Conservation (phyloP, 1,140 invertebrate species). For the Proctacanthus coquilletti region DNA sequence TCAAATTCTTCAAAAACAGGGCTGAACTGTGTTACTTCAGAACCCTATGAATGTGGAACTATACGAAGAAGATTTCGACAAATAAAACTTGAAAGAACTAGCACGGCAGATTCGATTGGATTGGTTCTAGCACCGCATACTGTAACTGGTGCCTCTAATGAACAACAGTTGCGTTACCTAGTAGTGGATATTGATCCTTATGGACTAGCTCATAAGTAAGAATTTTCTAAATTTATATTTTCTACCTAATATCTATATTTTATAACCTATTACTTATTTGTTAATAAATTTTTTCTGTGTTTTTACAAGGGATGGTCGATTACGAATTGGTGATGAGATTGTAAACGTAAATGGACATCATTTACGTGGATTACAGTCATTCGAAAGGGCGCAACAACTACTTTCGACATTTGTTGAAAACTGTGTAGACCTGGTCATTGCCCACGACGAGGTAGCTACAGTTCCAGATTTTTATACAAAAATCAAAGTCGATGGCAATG, state of each 20-base stretch:
- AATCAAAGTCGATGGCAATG: conserved; percentile 21
- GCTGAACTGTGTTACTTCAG: too few species aligned
- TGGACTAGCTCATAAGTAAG: conserved; percentile 62
- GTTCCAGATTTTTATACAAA: conserved; percentile 28
- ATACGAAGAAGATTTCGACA: conserved; percentile 34
- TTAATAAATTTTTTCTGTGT: conserved; percentile 2
- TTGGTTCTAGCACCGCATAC: conserved; percentile 52
- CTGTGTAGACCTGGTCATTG: conserved; percentile 42
- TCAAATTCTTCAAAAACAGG: conserved; percentile 24
- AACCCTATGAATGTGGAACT: conserved; percentile 25
- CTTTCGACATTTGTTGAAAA: conserved; percentile 30
- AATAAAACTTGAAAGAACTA: conserved; percentile 39
- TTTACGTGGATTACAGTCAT: conserved; percentile 54
- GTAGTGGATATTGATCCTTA: conserved; percentile 66
- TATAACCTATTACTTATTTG: neutral
- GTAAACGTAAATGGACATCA: conserved; percentile 72
- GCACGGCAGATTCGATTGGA: conserved; percentile 48
- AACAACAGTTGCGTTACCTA: conserved; percentile 55
- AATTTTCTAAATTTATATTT: too few species aligned
- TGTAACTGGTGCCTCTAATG: conserved; percentile 32
- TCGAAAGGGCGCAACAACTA: conserved; percentile 36
- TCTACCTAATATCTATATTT: neutral
- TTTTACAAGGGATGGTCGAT: conserved; percentile 53
- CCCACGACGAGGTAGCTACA: conserved; percentile 33
- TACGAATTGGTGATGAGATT: conserved; percentile 69